These are phyloP conservation scores for Catharus minimus DNA, from an alignment of 2,113 vertebrate species.

Conservation along the genomic window DNA sequence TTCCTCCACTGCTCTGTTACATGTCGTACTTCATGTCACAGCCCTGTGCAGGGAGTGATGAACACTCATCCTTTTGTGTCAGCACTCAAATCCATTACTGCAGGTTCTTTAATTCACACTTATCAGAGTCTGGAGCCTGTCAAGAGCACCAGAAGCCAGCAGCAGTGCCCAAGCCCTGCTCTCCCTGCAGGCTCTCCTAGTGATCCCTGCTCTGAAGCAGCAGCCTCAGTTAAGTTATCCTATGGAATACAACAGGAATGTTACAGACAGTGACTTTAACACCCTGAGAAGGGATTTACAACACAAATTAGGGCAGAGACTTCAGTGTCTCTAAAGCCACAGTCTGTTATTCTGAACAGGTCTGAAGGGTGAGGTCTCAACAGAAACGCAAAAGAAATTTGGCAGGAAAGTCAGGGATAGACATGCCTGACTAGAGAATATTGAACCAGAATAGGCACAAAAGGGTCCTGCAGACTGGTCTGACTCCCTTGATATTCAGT, in stretches of 20 bases:
- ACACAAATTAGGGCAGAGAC: background rate
- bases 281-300: background rate
- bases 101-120: background rate
- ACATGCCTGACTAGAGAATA: background rate
- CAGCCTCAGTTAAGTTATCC: background rate
- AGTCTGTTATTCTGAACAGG: background rate
- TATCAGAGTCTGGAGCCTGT: background rate
- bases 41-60: background rate
- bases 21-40: background rate
- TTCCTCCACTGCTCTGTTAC: background rate
- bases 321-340: background rate
- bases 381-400: background rate
- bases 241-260: background rate
- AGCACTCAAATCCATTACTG: background rate
- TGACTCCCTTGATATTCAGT: background rate
- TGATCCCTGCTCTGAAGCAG: background rate
- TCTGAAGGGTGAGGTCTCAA: background rate
- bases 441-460: background rate
- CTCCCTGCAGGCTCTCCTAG: background rate
- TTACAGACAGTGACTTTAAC: background rate
- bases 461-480: background rate
- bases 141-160: background rate
- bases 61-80: background rate
- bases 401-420: background rate
- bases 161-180: background rate